Evolutionary conservation across 2,888 invertebrate species (phyloP).

Genomic region (Stenichneumon culpator): DNA sequence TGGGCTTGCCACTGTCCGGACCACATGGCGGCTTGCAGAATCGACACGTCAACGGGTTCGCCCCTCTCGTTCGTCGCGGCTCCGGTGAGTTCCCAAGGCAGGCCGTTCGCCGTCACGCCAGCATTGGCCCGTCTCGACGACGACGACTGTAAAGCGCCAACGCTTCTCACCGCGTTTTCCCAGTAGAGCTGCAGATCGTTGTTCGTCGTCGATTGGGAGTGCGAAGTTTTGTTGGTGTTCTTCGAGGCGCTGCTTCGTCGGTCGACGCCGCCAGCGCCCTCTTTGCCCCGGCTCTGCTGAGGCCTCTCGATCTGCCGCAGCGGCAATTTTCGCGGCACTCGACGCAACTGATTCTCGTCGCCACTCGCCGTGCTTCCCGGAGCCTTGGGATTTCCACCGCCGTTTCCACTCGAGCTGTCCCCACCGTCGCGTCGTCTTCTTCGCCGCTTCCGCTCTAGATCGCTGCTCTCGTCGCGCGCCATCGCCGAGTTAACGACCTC

Average conservation of each 20-base stretch:
- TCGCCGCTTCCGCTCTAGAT: conserved; percentile 76
- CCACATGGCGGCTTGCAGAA: conserved; percentile 79
- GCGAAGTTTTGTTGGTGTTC: conserved; percentile 69
- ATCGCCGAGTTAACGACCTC: conserved; percentile 69
- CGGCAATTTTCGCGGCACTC: conserved; percentile 81
- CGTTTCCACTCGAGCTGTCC: conserved; percentile 57
- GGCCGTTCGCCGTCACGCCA: conserved; percentile 79
- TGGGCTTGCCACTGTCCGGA: conserved; percentile 80
- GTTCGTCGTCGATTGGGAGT: conserved; percentile 73
- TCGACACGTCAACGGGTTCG: conserved; percentile 75
- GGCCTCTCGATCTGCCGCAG: conserved; percentile 78
- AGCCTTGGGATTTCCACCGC: conserved; percentile 34
- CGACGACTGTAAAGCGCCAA: conserved; percentile 51
- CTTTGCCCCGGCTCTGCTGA: conserved; percentile 68
- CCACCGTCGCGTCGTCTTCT: conserved; percentile 75
- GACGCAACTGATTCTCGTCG: conserved; percentile 73
- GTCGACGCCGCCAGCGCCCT: conserved; percentile 33
- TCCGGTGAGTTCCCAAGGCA: conserved; percentile 81
- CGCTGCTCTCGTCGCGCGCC: conserved; percentile 74
- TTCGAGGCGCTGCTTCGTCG: conserved; percentile 68
- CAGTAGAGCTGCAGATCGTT: conserved; percentile 78
- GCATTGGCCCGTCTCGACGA: conserved; percentile 45
- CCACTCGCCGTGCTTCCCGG: conserved; percentile 55
- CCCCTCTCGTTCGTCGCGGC: conserved; percentile 74
- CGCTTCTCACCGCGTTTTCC: conserved; percentile 61